Base-by-base conservation (phyloP, 2,113 vertebrate genomes). In the Dasypus novemcinctus region DNA sequence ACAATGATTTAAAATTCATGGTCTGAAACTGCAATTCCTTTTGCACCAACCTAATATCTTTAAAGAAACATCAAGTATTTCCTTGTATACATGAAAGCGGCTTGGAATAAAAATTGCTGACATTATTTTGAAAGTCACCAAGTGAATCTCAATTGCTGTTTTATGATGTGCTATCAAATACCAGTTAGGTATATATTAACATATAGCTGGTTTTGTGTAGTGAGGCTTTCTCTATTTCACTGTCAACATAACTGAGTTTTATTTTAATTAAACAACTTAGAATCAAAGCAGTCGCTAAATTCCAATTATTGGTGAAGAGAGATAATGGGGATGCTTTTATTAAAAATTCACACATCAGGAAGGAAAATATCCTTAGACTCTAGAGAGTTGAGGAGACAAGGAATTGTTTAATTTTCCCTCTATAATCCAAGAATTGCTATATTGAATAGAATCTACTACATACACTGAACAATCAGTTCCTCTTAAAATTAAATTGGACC, bases 241-340 rank as follows among this genome's bases (percentile, higher is more conserved):
- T 49, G 18, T 59, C 92, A 90, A 57, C 5, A 89, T 63, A 85
- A 76, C 2, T 81, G 7, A 46, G 1, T 68, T 80, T 46, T 95
- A 69, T 87, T 90, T 92, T 59, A 17, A 85, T 33, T 36, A 91
- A 54, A 75, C 3, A 83, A 92, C 90, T 81, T 74, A 92, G 33
- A 97, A 78, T 49, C 21, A 71, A 96, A 78, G 5, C 1, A 84
- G 17, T 1, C 1, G 54, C 14, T 81, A 41, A 87, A 75, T 91
- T 75, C 1, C 15, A 59, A 7, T 80, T 59, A 78, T 78, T 80
- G 23, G 3, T 61, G 23, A 71, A 71, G 18, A 82, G 52, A 68
- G n/a, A 80, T 93, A 86, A 43, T 72, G 93, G 20, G 17, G 9
- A 38, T 0, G 75, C 1, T 83, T 78, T 12, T 72, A 59, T 76